Evolutionary conservation across 2,113 vertebrate genomes (phyloP).

Genomic region (Erpornis zantholeuca): DNA sequence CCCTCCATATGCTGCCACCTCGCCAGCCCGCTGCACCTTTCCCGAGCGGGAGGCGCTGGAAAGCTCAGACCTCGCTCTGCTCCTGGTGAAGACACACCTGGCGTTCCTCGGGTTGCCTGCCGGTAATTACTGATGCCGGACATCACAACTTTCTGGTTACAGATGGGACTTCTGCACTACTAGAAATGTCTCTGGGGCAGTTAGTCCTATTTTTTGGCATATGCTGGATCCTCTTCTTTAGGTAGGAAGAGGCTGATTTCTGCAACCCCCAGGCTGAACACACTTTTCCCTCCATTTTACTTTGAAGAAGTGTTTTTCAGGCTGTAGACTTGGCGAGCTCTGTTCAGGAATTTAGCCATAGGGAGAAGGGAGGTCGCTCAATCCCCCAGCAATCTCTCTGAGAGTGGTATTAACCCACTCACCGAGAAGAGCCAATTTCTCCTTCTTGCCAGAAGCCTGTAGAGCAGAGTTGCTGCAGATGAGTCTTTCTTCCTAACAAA

Average conservation of each 20-base stretch:
- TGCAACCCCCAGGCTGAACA: neutral
- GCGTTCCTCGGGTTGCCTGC: neutral
- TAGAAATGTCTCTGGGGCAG: neutral
- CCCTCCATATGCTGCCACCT: neutral
- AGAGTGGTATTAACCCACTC: fast-evolving
- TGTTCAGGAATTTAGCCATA: neutral
- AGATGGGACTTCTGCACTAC: neutral
- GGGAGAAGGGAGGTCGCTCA: neutral
- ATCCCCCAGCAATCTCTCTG: neutral
- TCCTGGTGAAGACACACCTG: neutral
- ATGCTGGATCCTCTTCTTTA: neutral
- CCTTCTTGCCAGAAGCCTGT: neutral
- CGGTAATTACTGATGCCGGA: neutral
- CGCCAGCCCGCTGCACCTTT: neutral
- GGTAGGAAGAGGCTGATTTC: neutral
- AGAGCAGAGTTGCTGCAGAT: neutral
- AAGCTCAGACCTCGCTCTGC: neutral
- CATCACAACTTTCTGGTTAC: neutral
- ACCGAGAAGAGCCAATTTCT: neutral
- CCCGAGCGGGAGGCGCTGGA: neutral
- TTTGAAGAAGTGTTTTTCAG: neutral
- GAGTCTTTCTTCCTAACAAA: neutral
- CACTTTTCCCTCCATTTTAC: neutral
- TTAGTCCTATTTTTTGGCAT: neutral
- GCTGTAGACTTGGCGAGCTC: neutral